Base-by-base conservation (phyloP, 2,113 vertebrate genomes). In the Alligator sinensis region DNA sequence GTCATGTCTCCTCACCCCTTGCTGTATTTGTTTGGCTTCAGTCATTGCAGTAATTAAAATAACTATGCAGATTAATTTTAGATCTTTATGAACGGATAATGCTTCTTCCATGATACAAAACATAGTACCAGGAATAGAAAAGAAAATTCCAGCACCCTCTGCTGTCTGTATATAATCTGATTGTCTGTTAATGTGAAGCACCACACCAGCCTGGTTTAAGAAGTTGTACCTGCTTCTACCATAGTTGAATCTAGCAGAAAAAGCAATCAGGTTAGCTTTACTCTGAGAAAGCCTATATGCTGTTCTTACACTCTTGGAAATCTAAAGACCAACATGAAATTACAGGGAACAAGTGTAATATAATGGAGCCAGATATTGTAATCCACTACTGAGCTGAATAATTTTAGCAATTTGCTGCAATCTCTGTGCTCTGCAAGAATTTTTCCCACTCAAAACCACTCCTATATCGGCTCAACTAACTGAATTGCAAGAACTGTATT, bases 131-230 rank as follows among this genome's bases (percentile, higher is more conserved):
- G 64, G 90, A 95, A 89, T 38, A 95, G 96, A 89, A 94, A 97
- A 97, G 89, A 95, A 97, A 97, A 92, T 95, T 96, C 96, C 96
- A 96, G 95, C 96, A 96, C 94, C 96, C 96, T 96, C 95, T 96
- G 91, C 94, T 97, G 95, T 96, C 91, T 89, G 95, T 80, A 96
- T 88, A 89, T 77, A 96, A 94, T 90, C 88, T 94, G 27, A 68
- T 34, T 28, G 66, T 30, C 66, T 68, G 28, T 68, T 5, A n/a
- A 24, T 14, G 27, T 28, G 63, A 81, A 57, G 12, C 68, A 55
- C 13, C 68, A 24, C 58, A 83, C 74, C 58, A 90, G n/a, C 70
- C 64, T 22, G 59, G n/a, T 15, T 86, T 82, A 11, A 3, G 74
- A 25, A 27, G 28, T 34, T 92, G 54, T 19, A 28, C 34, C 77